Evolutionary conservation across 64 coral and sea anemone genomes (phyloP).

Genomic region (Porites lutea): DNA sequence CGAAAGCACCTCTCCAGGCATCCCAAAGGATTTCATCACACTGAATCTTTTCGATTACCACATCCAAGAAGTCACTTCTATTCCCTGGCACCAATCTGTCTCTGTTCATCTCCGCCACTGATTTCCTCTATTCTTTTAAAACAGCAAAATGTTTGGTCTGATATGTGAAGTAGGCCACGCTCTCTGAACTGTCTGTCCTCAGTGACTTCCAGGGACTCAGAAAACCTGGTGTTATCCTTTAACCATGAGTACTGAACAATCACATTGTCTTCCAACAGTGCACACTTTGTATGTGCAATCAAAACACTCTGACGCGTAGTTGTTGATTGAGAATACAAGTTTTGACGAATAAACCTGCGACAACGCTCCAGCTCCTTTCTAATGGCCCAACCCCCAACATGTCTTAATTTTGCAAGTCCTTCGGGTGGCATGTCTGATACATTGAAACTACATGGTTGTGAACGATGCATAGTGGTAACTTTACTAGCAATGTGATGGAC

Average conservation of each 20-base stretch:
- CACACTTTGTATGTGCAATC: background rate
- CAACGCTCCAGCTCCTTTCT: background rate
- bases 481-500: background rate
- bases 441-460: background rate
- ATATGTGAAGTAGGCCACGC: slow-evolving; percentile 46
- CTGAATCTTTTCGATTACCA: too few relatives aligned
- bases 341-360: background rate
- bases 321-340: background rate
- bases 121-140: too few relatives aligned
- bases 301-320: background rate
- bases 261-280: slow-evolving; percentile 25
- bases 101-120: too few relatives aligned
- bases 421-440: background rate
- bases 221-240: background rate
- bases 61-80: too few relatives aligned
- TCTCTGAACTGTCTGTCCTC: slow-evolving; percentile 52
- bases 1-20: too few relatives aligned
- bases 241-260: slow-evolving; percentile 8
- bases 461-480: too few relatives aligned
- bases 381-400: slow-evolving; percentile 44
- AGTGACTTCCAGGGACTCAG: slow-evolving; percentile 55
- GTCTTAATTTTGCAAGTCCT: slow-evolving; percentile 8
- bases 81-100: too few relatives aligned
- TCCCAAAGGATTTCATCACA: too few relatives aligned
- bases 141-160: background rate